Evolutionary conservation across 2,888 invertebrate genomes (phyloP).

Genomic region (Tridacna gigas): DNA sequence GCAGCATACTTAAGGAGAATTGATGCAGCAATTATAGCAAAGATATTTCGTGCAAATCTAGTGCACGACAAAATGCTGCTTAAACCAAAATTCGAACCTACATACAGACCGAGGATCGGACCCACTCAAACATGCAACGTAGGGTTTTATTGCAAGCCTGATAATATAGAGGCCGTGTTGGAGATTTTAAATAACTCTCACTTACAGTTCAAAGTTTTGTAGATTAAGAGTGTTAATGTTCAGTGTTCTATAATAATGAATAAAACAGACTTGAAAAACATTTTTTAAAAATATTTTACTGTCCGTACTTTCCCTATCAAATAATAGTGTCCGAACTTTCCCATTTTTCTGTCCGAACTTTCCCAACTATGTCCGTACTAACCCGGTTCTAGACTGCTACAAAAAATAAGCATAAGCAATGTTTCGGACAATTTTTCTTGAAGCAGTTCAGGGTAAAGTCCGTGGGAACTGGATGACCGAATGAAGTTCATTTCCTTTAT

Average conservation of each 20-base stretch:
- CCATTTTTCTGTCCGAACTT: slow-evolving; percentile 12
- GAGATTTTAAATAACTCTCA: slow-evolving; percentile 17
- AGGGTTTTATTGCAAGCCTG: slow-evolving; percentile 7
- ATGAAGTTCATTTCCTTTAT: not conserved
- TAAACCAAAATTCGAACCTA: slow-evolving; percentile 15
- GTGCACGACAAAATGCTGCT: not conserved
- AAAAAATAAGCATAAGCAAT: not conserved
- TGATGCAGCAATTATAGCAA: slow-evolving; percentile 9
- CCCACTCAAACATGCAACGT: not conserved
- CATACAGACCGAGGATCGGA: not conserved
- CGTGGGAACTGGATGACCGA: no score
- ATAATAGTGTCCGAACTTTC: slow-evolving; percentile 16
- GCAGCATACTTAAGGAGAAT: not conserved
- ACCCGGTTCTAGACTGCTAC: not conserved
- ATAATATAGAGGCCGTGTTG: not conserved
- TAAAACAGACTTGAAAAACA: not conserved
- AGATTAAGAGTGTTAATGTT: not conserved
- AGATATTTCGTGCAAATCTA: slow-evolving; percentile 5
- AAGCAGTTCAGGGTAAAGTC: not conserved
- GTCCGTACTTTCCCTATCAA: slow-evolving; percentile 14
- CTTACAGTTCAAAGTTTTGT: slow-evolving; percentile 11
- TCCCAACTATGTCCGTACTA: slow-evolving; percentile 8
- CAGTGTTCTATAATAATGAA: not conserved
- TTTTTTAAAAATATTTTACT: slow-evolving; percentile 14
- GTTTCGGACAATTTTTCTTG: slow-evolving; percentile 1